These are phyloP conservation scores for Spilosoma lubricipeda DNA, from an alignment of 2,888 invertebrate species.

Conservation along the genomic window DNA sequence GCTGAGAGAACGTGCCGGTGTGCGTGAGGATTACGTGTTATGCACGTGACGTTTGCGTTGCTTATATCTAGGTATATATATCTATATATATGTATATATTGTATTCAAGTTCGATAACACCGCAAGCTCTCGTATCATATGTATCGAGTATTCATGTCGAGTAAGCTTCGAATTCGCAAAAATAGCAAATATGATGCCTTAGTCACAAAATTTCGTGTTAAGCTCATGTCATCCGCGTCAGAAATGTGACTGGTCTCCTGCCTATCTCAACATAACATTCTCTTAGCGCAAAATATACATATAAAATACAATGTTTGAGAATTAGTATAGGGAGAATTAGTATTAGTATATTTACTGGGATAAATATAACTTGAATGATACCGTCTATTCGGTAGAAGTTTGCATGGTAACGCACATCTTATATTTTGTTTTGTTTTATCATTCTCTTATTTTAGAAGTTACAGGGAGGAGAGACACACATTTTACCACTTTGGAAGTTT, in stretches of 20 bases:
- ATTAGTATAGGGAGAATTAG: too few relatives aligned
- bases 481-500: too few relatives aligned
- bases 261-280: not conserved
- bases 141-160: not conserved
- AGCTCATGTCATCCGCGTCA: not conserved
- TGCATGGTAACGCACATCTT: too few relatives aligned
- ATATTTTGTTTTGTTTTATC: too few relatives aligned
- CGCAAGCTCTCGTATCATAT: not conserved
- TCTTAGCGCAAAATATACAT: too few relatives aligned
- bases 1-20: not conserved
- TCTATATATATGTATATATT: not conserved
- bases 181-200: not conserved
- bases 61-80: not conserved
- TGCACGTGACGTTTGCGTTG: not conserved
- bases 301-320: too few relatives aligned
- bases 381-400: too few relatives aligned
- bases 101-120: not conserved
- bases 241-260: not conserved
- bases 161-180: not conserved
- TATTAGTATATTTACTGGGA: too few relatives aligned
- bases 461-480: too few relatives aligned
- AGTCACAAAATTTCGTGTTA: not conserved
- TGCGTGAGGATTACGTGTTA: not conserved
- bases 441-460: too few relatives aligned
- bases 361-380: too few relatives aligned